Evolutionary conservation across 2,797 vertebrate species (phyloP).

Genomic region (Hippoglossus hippoglossus): DNA sequence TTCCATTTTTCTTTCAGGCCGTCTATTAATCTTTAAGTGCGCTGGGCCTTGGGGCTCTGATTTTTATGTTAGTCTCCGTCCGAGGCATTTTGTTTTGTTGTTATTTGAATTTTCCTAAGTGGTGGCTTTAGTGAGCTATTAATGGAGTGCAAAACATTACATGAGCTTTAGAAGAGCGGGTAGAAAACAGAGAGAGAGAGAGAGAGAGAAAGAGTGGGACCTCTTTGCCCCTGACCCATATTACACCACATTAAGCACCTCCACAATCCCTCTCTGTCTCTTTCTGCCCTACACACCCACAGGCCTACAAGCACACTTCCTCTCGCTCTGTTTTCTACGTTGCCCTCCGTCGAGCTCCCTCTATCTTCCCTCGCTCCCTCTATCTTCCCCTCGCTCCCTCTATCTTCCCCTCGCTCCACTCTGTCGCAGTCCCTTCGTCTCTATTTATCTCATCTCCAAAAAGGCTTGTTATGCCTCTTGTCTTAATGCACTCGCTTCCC

Average conservation of each 20-base stretch:
- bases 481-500: slow-evolving; percentile 60
- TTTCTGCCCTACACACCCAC: too few relatives aligned
- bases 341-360: slow-evolving; percentile 3
- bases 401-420: slow-evolving; percentile 22
- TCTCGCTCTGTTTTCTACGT: too few relatives aligned
- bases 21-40: slow-evolving; percentile 57
- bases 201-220: slow-evolving; percentile 19
- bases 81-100: slow-evolving; percentile 42
- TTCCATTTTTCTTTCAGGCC: slow-evolving; percentile 46
- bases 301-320: too few relatives aligned
- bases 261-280: slow-evolving; percentile 2
- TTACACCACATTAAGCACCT: slow-evolving; percentile 64
- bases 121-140: slow-evolving; percentile 56
- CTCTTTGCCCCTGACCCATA: slow-evolving; percentile 65
- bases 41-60: slow-evolving; percentile 16
- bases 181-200: neutral
- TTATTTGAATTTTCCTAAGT: slow-evolving; percentile 63
- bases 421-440: slow-evolving; percentile 51
- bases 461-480: slow-evolving; percentile 61
- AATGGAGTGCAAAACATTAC: slow-evolving; percentile 55
- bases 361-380: slow-evolving; percentile 14
- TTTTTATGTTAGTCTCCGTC: slow-evolving; percentile 44
- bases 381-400: slow-evolving; percentile 21
- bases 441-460: slow-evolving; percentile 64
- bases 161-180: neutral